Conservation (phyloP, 2,113 vertebrate genomes). For the Nothoprocta pentlandii region DNA sequence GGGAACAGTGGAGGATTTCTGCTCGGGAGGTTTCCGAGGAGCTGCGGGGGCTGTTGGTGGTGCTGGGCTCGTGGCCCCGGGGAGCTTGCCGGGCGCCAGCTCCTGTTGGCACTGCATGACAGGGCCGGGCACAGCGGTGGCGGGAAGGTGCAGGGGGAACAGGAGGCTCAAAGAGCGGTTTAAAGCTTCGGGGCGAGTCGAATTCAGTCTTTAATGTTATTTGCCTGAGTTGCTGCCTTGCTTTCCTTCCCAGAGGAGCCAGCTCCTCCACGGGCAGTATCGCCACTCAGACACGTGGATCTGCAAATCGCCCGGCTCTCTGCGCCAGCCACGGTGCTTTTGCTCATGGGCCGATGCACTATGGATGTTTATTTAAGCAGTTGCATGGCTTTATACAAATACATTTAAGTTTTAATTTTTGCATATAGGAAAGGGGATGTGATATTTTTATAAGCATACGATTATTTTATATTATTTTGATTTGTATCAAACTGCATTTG, state of each 20-base stretch:
- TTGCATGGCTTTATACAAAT: background rate
- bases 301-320: background rate
- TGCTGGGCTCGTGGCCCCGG: background rate
- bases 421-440: background rate
- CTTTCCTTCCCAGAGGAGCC: background rate
- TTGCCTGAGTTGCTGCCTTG: no score
- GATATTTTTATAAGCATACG: background rate
- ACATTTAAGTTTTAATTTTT: background rate
- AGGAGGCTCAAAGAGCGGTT: no score
- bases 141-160: background rate
- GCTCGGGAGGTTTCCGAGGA: background rate
- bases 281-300: accelerated
- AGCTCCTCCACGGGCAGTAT: accelerated
- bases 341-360: background rate
- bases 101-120: accelerated
- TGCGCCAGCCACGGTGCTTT: accelerated
- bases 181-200: no score
- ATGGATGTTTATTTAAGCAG: background rate
- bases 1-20: background rate
- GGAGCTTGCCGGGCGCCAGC: accelerated
- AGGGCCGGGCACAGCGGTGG: background rate
- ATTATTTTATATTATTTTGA: background rate
- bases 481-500: background rate
- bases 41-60: background rate
- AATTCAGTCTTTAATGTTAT: background rate